These are phyloP conservation scores for Oenanthe melanoleuca DNA, from an alignment of 2,113 vertebrate species.

Conservation along the genomic window DNA sequence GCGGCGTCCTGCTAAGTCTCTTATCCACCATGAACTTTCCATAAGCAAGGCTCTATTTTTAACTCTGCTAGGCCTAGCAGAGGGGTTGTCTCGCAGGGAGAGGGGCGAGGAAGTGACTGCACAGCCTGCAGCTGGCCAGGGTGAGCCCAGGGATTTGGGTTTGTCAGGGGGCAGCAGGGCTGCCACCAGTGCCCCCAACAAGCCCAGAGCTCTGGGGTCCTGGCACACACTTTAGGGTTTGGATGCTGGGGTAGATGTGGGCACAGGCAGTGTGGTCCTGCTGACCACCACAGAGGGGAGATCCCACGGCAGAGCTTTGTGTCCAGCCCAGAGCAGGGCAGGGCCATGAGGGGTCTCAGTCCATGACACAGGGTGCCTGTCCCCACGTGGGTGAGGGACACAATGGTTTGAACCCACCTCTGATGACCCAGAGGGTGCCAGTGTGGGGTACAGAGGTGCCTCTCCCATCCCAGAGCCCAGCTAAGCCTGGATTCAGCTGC, in stretches of 20 bases:
- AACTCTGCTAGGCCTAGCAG: conserved; percentile 33
- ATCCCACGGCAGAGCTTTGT: neutral
- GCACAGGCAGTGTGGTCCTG: neutral
- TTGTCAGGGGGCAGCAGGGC: neutral
- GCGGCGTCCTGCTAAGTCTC: conserved; percentile 18
- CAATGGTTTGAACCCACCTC: accelerated
- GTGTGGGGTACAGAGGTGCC: neutral
- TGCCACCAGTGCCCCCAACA: neutral
- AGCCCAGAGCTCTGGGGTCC: neutral
- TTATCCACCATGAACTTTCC: conserved; percentile 68
- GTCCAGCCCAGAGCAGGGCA: neutral
- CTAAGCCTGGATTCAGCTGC: neutral
- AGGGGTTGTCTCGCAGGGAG: neutral
- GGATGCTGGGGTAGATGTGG: too few relatives aligned
- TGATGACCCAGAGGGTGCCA: neutral
- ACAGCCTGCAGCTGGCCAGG: neutral
- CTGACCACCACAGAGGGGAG: neutral
- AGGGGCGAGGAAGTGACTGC: neutral
- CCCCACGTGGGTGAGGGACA: neutral
- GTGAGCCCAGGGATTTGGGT: neutral
- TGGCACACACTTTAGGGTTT: neutral
- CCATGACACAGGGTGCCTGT: accelerated
- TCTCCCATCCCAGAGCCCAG: neutral
- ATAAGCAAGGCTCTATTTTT: conserved; percentile 72
- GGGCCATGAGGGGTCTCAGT: neutral